Base-by-base conservation (phyloP, 2,113 vertebrate species). In the Alectura lathami region DNA sequence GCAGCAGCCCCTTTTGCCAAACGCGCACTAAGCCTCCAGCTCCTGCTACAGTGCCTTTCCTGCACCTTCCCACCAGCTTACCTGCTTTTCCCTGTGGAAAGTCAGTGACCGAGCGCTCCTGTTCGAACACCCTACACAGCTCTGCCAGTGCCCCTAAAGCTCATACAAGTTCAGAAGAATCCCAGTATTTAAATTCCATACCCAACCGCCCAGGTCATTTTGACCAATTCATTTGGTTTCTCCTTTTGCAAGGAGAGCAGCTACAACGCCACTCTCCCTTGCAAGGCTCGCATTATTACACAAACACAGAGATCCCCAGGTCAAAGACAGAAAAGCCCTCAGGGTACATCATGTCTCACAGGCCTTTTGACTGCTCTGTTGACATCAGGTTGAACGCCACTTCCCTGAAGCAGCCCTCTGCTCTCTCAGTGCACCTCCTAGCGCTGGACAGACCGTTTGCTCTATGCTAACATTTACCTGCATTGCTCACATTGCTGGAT, bases 401-500 rank as follows among this genome's bases (percentile, higher is more conserved):
- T n/a, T 85, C 10, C 21, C 29, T n/a, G 45, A 75, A 72, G 75
- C 48, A 67, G 22, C 32, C 15, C 26, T 59, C 54, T 22, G 32
- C 6, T 21, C 32, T 78, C 70, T 47, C 60, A 36, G 11, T 5
- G n/a, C 30, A n/a, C 18, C 36, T 38, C 22, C 23, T 27, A 24
- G 7, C 4, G 30, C 32, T 57, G 30, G 13, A n/a, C 23, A 34
- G 21, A 34, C 15, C 9, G 10, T 4, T 72, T 45, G 53, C 43
- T 67, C 40, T 40, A 8, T 3, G 50, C 60, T 73, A 16, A 40
- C 4, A 30, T 40, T 97, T 96, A 98, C 98, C 98, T 97, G 97
- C 86, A 50, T 21, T 97, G 97, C 98, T 97, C 7, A 91, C 88
- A 20, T 98, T 97, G 93, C 84, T 98, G 88, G 97, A 96, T 84